Evolutionary conservation across 2,888 invertebrate species (phyloP).

Genomic region (Hirtodrosophila alboralis): DNA sequence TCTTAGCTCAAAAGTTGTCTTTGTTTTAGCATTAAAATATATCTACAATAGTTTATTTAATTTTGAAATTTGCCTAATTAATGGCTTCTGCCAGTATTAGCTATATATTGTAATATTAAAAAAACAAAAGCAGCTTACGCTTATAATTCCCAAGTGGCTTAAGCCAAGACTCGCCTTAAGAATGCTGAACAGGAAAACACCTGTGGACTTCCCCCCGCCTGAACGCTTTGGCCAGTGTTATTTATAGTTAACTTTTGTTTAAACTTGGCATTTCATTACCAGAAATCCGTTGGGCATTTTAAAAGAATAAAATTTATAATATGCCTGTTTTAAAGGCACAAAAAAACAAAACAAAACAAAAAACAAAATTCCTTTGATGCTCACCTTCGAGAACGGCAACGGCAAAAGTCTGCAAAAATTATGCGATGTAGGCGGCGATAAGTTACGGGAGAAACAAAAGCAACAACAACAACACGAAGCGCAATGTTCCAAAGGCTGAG

Average conservation of each 20-base stretch:
- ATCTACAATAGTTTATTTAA: too few species aligned
- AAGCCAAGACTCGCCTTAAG: not conserved
- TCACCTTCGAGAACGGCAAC: conserved; percentile 38
- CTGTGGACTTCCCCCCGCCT: conserved; percentile 6
- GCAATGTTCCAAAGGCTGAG: conserved; percentile 59
- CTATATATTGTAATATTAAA: not conserved
- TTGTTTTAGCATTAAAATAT: too few species aligned
- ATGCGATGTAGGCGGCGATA: conserved; percentile 75
- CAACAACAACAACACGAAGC: conserved; percentile 26
- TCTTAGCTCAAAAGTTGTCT: too few species aligned
- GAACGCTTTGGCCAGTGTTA: not conserved
- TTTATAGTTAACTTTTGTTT: not conserved
- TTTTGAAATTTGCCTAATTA: too few species aligned
- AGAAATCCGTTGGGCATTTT: conserved; percentile 29
- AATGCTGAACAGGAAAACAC: conserved; percentile 6
- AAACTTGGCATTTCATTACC: conserved; percentile 6
- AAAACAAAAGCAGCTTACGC: conserved; percentile 2
- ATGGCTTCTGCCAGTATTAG: too few species aligned
- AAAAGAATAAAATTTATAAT: conserved; percentile 8
- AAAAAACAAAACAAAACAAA: conserved; percentile 29
- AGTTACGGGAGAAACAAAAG: conserved; percentile 55
- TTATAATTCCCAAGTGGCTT: conserved; percentile 1
- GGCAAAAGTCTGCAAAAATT: conserved; percentile 39
- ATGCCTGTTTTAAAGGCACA: conserved; percentile 13
- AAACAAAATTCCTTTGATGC: conserved; percentile 51